Base-by-base conservation (phyloP, 1,140 invertebrate genomes). In the Hylaeus volcanicus region DNA sequence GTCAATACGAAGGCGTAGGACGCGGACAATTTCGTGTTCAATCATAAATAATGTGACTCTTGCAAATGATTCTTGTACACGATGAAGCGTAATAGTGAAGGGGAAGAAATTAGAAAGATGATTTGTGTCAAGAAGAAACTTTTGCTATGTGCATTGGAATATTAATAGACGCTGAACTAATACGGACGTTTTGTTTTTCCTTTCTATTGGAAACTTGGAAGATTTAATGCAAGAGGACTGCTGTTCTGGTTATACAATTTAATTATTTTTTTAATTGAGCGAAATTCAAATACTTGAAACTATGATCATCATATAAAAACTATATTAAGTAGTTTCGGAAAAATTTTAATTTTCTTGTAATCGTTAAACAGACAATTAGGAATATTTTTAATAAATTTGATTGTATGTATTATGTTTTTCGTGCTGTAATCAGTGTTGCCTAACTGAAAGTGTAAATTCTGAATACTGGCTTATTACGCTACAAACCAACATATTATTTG, bases 1-100 rank as follows among this genome's bases (percentile, higher is more conserved):
- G 69, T 56, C 51, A 14, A 41, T 56, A 64, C 45, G 70, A 39
- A 56, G 56, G 77, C 77, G 77, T 79, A 43, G 77, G 77, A 79
- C 70, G 77, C 41, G 60, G 26, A 74, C 77, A 79, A 79, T 74
- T 79, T 74, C 77, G 65, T 58, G 77, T 74, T 74, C 77, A 12
- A 74, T 79, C 77, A 65, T 79, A 79, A 79, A 79, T 79, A 79
- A 79, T 65, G 56, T 14, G 77, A 74, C 70, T 79, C 70, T 64
- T 61, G 70, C 71, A 6, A 51, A 74, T 65, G 77, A 79, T 74
- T 65, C 61, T 63, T 51, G 37, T 14, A 14, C 26, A 26, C 39
- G 39, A 48, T 51, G 12, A 12, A 14, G 61, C 61, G 61, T 58
- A 58, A 58, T 45, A 48, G 77, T 58, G 77, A 79, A 66, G 77